Evolutionary conservation across 37 sponge, comb jelly and placozoan species (phyloP), one percentile per base, ranked within the genome.

Genomic region (Chondrosia reniformis): DNA sequence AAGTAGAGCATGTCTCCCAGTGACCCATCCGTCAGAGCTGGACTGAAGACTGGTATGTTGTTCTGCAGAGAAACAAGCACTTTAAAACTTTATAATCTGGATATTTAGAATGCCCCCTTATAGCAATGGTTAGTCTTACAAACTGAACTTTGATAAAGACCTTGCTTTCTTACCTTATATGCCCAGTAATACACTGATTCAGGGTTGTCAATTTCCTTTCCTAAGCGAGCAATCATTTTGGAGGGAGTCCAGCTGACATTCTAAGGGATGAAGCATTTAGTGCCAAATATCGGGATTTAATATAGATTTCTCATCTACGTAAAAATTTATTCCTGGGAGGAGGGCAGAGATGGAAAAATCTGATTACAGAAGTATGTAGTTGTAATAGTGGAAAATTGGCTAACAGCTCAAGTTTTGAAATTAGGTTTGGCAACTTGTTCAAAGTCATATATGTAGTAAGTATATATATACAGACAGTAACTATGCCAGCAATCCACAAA

Each of bases 161-260:
- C 54, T 17, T 17, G 17, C 12, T 12, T 49, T 12, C 54, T 19
- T 19, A 90, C 94, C 89, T 98, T 95, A 52, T 87, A 86, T 1
- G 92, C 92, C 96, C 99, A 95, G 79, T 95, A 98, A 81, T 88
- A 93, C 33, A 98, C 99, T 45, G 96, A 93, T 45, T 95, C 89
- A 37, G 84, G 83, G 55, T 98, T 81, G 74, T 95, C 67, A 24
- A 98, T 95, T 63, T 86, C 91, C 43, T 87, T 90, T 15, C 99
- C 99, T 5, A 98, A 74, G 0, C 92, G 82, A 17, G 84, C 74
- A 8, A 95, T 95, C 66, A 98, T 84, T 80, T 90, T 95, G 22
- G 94, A 93, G 19, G 96, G 96, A 19, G 96, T 85, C 96, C 96
- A 98, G 21, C 77, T 84, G 7, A 79, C 62, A 25, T 77, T 81